These are phyloP conservation scores for Lochmaea crataegi DNA, from an alignment of 2,888 invertebrate species.

Conservation along the genomic window DNA sequence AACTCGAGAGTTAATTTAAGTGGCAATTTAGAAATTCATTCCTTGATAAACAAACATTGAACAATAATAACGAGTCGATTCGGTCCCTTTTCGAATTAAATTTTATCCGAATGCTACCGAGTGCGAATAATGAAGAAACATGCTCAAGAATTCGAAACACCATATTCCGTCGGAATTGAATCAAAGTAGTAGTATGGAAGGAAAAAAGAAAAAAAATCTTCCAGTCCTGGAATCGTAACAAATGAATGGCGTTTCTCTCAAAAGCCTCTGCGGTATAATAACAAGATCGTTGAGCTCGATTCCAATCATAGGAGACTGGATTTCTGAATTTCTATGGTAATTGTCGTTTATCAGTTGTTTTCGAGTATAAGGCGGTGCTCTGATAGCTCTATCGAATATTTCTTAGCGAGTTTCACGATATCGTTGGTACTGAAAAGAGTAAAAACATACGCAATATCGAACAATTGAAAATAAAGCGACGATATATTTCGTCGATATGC, in stretches of 20 bases:
- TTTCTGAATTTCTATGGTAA: conserved; percentile 42
- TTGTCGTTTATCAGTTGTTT: conserved; percentile 37
- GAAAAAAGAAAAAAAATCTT: conserved; percentile 2
- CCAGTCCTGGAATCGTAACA: conserved; percentile 19
- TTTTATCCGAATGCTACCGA: neutral
- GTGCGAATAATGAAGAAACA: conserved; percentile 12
- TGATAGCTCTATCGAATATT: neutral
- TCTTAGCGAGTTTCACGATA: neutral
- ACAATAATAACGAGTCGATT: neutral
- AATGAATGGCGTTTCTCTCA: conserved; percentile 21
- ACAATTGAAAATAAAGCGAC: neutral
- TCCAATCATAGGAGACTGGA: conserved; percentile 42
- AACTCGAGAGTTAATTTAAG: neutral
- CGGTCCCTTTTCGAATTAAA: conserved; percentile 7
- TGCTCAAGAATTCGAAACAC: conserved; percentile 16
- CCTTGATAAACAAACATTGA: neutral
- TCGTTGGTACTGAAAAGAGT: too few species aligned
- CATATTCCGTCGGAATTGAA: neutral
- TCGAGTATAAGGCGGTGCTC: conserved; percentile 6
- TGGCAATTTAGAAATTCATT: conserved; percentile 5
- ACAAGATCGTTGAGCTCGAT: conserved; percentile 37
- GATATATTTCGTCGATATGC: neutral
- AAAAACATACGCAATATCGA: neutral
- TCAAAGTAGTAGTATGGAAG: neutral
- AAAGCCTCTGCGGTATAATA: conserved; percentile 32